Base-by-base conservation (phyloP, 2,888 invertebrate species). In the Melinaea marsaeus region DNA sequence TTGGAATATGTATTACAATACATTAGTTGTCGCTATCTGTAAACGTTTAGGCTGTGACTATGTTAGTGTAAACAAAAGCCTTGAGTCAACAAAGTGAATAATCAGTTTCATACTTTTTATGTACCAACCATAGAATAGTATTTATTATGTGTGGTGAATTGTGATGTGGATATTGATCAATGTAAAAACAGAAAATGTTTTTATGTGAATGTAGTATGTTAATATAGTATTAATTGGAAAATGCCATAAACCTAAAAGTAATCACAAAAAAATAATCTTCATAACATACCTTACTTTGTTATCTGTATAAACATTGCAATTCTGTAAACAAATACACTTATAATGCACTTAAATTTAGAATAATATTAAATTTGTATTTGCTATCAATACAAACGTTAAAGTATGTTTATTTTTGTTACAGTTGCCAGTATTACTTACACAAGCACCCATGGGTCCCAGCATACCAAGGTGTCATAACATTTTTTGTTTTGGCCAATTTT, bases 401-500 rank as follows among this genome's bases (percentile, higher is more conserved):
- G 9, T 42, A 42, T 2, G 67, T 71, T 70, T 67, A 61, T 66
- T 72, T 79, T 75, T 75, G 69, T 92, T 92, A 55, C 91, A 98
- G 97, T 85, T 97, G 97, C 90, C 95, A 95, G 90, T 96, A 95
- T 91, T 97, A 97, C 86, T 93, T 96, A 77, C 92, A 92, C 84
- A 92, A 92, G 75, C 94, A 96, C 88, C 95, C 95, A 93, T 97
- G 97, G 96, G 95, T 98, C 74, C 96, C 97, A 72, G 95, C 97
- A 77, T 95, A 95, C 84, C 98, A 99, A 92, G 97, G 96, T 76
- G 94, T 99, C 75, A 95, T 99, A 82, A 97, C 98, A 76, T 95
- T 99, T 91, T 98, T 99, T 92, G 99, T 99, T 79, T 92, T 99
- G 90, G 96, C 98, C 90, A 99, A 99, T 93, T 98, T 99, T 91